phyloP scores from a whole-genome alignment of 2,113 vertebrate species.

The Brienomyrus longianalis region DNA sequence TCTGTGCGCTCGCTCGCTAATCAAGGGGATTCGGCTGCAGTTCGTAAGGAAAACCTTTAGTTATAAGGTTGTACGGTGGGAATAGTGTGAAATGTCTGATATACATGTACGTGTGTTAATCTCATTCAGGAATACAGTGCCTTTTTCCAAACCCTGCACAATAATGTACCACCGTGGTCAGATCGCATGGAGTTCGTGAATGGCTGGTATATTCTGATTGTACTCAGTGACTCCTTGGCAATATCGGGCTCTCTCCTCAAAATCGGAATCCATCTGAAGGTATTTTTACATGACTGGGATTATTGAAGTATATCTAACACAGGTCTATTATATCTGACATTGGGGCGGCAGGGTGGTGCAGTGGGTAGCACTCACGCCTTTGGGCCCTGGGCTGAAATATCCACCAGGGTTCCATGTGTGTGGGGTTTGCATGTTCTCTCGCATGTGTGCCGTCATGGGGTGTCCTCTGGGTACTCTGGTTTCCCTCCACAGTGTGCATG shows the following conservation, averaged over 20 bases:
- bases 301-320: not conserved
- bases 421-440: not conserved
- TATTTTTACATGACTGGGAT: slow-evolving; percentile 28
- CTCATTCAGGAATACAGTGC: slow-evolving; percentile 72
- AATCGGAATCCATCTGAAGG: slow-evolving; percentile 94
- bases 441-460: not conserved
- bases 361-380: not conserved
- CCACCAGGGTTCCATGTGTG: not conserved
- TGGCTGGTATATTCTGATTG: slow-evolving; percentile 87
- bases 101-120: slow-evolving; percentile 13
- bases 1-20: slow-evolving; percentile 75
- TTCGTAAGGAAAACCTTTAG: slow-evolving; percentile 63
- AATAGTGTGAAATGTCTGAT: not conserved
- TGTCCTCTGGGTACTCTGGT: not conserved
- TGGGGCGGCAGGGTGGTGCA: not conserved
- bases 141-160: slow-evolving; percentile 68
- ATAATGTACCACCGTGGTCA: slow-evolving; percentile 67
- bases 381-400: not conserved
- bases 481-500: not conserved
- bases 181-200: slow-evolving; percentile 91
- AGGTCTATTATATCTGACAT: not conserved
- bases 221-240: slow-evolving; percentile 77
- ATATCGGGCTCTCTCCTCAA: slow-evolving; percentile 80
- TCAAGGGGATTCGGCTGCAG: slow-evolving; percentile 75
- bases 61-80: not conserved